phyloP scores from a whole-genome alignment of 2,113 vertebrate genomes.

The Marmota monax region DNA sequence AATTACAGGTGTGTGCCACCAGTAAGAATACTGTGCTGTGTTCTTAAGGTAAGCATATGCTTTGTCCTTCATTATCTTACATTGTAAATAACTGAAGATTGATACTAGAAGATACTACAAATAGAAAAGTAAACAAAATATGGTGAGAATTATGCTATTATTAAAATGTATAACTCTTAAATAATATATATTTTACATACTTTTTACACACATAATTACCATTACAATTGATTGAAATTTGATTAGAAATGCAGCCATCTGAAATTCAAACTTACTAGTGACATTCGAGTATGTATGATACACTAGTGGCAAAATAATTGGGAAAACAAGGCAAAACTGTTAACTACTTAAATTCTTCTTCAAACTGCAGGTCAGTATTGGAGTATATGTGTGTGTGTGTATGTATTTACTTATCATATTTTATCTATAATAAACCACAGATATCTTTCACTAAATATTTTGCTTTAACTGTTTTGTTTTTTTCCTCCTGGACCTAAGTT shows the following conservation, averaged over 20 bases:
- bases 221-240: background rate
- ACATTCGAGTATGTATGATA: background rate
- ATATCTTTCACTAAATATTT: background rate
- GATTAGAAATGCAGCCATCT: background rate
- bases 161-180: too few relatives aligned
- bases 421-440: background rate
- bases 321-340: background rate
- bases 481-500: background rate
- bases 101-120: background rate
- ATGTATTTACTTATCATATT: background rate
- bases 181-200: too few relatives aligned
- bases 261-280: background rate
- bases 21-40: background rate
- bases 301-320: background rate
- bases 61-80: background rate
- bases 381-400: background rate
- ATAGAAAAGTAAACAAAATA: background rate
- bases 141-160: background rate
- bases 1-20: too few relatives aligned
- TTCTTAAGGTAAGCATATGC: background rate
- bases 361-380: background rate
- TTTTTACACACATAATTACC: background rate
- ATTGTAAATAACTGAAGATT: background rate
- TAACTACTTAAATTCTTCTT: background rate
- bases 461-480: background rate